A percentile compares a stretch with the other conserved stretches of the same genome.
Evolutionary conservation across 1,140 invertebrate genomes (phyloP).

Genomic region (Drosophila oshimai): DNA sequence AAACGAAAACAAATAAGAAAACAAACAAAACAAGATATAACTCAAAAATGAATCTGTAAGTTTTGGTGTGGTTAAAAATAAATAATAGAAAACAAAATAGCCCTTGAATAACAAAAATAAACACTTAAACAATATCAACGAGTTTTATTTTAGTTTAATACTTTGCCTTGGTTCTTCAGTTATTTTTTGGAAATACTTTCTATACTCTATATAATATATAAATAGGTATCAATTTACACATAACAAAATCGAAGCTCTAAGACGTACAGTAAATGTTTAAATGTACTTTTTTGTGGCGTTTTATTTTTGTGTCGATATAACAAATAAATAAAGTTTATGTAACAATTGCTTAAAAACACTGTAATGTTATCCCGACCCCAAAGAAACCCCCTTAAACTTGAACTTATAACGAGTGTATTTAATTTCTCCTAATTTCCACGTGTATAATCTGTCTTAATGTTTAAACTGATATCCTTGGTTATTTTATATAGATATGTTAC

Average conservation of each 20-base stretch:
- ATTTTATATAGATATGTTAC: constrained; percentile 8
- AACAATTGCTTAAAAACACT: constrained; percentile 41
- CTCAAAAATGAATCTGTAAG: constrained; percentile 37
- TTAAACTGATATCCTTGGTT: constrained; percentile 30
- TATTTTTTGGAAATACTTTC: constrained; percentile 42
- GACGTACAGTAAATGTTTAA: constrained; percentile 78
- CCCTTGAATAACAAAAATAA: constrained; percentile 26
- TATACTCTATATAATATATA: constrained; percentile 32
- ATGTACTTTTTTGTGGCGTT: constrained; percentile 68
- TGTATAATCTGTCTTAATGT: constrained; percentile 25
- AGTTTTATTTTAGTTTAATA: constrained; percentile 46
- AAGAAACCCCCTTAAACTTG: constrained; percentile 6
- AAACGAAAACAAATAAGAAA: constrained; percentile 6
- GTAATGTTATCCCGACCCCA: constrained; percentile 23
- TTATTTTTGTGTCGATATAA: constrained; percentile 55
- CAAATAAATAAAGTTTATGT: constrained; percentile 46
- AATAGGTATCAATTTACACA: constrained; percentile 48
- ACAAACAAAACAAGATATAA: constrained; percentile 8
- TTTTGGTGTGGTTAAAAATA: constrained; percentile 34
- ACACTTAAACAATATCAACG: constrained; percentile 63
- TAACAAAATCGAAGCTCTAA: constrained; percentile 79
- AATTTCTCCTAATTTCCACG: constrained; percentile 16
- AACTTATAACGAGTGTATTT: constrained; percentile 22
- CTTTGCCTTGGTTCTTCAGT: constrained; percentile 50
- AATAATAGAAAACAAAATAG: constrained; percentile 10